Conservation (phyloP, 2,888 invertebrate species). For the Nasonovia ribisnigri region DNA sequence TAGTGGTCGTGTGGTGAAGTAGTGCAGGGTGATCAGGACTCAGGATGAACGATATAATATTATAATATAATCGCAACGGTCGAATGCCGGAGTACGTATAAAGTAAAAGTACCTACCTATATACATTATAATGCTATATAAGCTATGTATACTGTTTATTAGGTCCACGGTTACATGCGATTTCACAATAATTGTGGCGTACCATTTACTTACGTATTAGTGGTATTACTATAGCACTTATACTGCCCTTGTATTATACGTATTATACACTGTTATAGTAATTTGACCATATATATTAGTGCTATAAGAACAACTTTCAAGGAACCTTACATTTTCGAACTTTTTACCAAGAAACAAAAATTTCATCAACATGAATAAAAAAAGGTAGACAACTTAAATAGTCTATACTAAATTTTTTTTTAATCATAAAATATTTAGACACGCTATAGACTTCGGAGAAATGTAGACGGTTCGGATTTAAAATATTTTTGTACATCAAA, state of each 20-base stretch:
- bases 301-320: not conserved
- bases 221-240: no score
- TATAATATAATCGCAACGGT: not conserved
- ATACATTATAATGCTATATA: not conserved
- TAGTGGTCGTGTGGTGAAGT: not conserved
- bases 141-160: not conserved
- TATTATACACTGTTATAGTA: not conserved
- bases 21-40: not conserved
- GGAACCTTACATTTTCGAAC: not conserved
- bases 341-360: not conserved
- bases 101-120: not conserved
- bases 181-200: not conserved
- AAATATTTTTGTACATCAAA: not conserved
- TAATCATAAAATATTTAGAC: not conserved
- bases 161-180: not conserved
- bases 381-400: not conserved
- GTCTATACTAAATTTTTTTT: not conserved
- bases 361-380: no score
- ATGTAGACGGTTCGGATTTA: not conserved
- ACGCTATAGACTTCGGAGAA: not conserved
- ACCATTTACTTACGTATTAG: not conserved
- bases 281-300: not conserved
- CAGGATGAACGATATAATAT: not conserved
- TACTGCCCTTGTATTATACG: no score
- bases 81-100: not conserved